These are phyloP conservation scores for Papilio elwesi DNA, from an alignment of 2,888 invertebrate genomes.

Conservation along the genomic window DNA sequence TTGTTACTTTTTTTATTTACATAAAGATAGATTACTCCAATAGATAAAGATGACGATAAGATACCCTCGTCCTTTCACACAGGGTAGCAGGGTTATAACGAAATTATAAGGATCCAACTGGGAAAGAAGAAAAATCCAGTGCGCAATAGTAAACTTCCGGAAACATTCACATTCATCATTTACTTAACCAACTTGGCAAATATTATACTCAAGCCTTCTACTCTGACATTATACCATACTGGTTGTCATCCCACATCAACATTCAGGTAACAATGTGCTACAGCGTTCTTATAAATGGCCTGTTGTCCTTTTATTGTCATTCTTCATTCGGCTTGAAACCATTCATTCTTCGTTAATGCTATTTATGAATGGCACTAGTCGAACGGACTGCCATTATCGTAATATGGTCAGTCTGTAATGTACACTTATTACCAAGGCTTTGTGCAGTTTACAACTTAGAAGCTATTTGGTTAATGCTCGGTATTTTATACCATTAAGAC, in stretches of 20 bases:
- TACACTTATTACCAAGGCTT: slow-evolving; percentile 38
- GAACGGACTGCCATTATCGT: slow-evolving; percentile 44
- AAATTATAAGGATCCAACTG: too few species aligned
- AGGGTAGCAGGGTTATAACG: too few species aligned
- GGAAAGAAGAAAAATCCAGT: not conserved
- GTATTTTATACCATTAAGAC: slow-evolving; percentile 18
- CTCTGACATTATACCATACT: not conserved
- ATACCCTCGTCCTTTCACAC: too few species aligned
- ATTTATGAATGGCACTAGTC: slow-evolving; percentile 66
- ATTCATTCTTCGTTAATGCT: slow-evolving; percentile 61
- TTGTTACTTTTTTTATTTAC: not conserved
- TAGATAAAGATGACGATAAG: not conserved
- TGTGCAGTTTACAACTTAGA: slow-evolving; percentile 13
- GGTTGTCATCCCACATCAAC: not conserved
- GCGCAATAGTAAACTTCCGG: not conserved
- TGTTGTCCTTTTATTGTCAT: slow-evolving; percentile 41
- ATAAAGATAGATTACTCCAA: not conserved
- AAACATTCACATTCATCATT: not conserved
- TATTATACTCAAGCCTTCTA: not conserved
- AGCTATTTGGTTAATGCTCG: slow-evolving; percentile 17
- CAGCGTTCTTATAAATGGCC: slow-evolving; percentile 14
- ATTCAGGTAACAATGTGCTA: slow-evolving; percentile 9
- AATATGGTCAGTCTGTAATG: slow-evolving; percentile 42
- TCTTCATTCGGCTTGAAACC: slow-evolving; percentile 49
- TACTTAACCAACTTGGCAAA: not conserved